phyloP scores from a whole-genome alignment of 2,113 vertebrate genomes.

The Periophthalmodon schlosseri region DNA sequence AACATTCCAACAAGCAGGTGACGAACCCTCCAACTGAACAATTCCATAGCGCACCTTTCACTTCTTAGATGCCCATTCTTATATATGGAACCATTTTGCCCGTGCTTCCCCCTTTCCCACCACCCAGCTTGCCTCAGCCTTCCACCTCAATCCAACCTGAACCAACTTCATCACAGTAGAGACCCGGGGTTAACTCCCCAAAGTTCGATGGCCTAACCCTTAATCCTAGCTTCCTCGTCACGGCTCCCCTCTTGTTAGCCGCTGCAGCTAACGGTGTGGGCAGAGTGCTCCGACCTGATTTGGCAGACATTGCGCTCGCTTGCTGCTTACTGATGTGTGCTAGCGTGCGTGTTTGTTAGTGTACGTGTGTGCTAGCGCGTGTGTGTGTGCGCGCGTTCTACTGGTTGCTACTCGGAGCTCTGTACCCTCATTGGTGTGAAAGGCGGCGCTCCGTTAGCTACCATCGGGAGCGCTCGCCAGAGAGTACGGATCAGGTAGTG shows the following conservation, averaged over 20 bases:
- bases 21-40: no score
- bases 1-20: no score
- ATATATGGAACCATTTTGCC: not conserved
- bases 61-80: no score
- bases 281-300: not conserved
- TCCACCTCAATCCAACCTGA: not conserved
- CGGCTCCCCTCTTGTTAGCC: constrained; percentile 3
- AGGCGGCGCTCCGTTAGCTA: constrained; percentile 11
- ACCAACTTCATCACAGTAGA: not conserved
- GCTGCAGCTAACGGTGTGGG: not conserved
- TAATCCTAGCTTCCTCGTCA: not conserved
- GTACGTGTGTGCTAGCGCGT: not conserved
- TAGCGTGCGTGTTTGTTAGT: not conserved
- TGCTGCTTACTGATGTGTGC: constrained; percentile 5
- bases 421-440: constrained; percentile 16
- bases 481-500: constrained; percentile 36
- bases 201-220: not conserved
- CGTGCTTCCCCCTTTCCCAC: not conserved
- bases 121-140: not conserved
- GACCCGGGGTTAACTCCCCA: constrained; percentile 6
- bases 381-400: not conserved
- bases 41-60: no score
- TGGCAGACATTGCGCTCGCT: not conserved
- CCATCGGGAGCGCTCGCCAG: constrained; percentile 10
- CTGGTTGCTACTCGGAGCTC: not conserved